A percentile compares a stretch with the other conserved stretches of the same genome.
phyloP scores from a whole-genome alignment of 1,140 invertebrate genomes.

The Conopomorpha cramerella region DNA sequence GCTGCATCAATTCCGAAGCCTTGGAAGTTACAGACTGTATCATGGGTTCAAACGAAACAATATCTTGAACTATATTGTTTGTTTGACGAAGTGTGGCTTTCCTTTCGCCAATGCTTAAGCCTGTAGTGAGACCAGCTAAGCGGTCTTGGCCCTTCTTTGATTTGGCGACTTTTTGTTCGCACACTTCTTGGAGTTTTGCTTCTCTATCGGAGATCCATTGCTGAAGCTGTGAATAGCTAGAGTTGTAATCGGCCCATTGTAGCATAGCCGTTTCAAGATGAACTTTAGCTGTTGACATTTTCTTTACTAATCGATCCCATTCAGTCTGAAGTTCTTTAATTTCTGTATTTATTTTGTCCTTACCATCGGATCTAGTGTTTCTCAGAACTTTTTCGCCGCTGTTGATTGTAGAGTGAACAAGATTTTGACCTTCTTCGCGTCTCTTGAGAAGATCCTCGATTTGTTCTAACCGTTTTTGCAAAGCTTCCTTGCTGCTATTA shows the following conservation, averaged over 20 bases:
- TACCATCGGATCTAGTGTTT: slow-evolving; percentile 86
- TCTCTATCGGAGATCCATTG: slow-evolving; percentile 96
- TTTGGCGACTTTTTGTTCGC: slow-evolving; percentile 82
- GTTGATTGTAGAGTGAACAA: slow-evolving; percentile 88
- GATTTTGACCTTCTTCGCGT: slow-evolving; percentile 88
- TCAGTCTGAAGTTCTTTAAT: slow-evolving; percentile 90
- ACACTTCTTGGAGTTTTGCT: slow-evolving; percentile 91
- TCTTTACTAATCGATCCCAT: slow-evolving; percentile 90
- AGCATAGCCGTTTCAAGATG: slow-evolving; percentile 88
- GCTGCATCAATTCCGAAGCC: slow-evolving; percentile 86
- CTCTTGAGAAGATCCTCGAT: slow-evolving; percentile 81
- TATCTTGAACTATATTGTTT: slow-evolving; percentile 92
- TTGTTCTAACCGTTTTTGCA: slow-evolving; percentile 81
- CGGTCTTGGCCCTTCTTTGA: slow-evolving; percentile 71
- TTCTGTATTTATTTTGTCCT: slow-evolving; percentile 85
- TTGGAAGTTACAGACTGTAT: slow-evolving; percentile 91
- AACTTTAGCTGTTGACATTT: slow-evolving; percentile 91
- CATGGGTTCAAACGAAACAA: slow-evolving; percentile 93
- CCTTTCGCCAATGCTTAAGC: slow-evolving; percentile 78
- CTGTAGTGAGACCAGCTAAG: slow-evolving; percentile 71
- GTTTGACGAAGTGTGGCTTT: slow-evolving; percentile 89
- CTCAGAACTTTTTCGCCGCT: slow-evolving; percentile 90
- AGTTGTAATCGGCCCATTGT: slow-evolving; percentile 95
- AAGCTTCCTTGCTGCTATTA: slow-evolving; percentile 80
- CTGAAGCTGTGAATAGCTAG: slow-evolving; percentile 86